Base-by-base conservation (phyloP, 1,140 invertebrate species). In the Papilio machaon region DNA sequence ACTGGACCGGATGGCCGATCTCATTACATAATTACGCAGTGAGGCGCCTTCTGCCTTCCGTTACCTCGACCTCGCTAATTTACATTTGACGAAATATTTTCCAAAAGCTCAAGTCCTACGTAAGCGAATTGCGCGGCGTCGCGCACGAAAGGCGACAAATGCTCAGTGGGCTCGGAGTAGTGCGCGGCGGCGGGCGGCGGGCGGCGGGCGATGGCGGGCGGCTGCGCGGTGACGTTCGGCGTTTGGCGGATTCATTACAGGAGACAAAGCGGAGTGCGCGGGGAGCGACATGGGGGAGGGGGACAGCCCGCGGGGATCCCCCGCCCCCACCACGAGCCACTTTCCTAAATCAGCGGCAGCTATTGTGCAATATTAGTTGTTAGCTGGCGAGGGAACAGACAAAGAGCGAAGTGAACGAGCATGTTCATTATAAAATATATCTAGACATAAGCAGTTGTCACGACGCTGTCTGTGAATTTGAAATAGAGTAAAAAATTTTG, bases 221-320 rank as follows among this genome's bases (percentile, higher is more conserved):
- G 85, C 86, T 91, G 92, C 91, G 92, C 92, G 89, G 85, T 93
- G 89, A 90, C 87, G 90, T 90, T 92, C 91, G 91, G 87, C 88
- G 92, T 94, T 94, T 92, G 92, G 86, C 87, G 92, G 91, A 92
- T 93, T 94, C 92, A 94, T 94, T 93, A 93, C 91, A 89, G 91
- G 91, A 94, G 92, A 94, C 91, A 94, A 93, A 93, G 89, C 82
- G 73, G 74, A 81, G 82, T 54, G 85, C 79, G 80, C 78, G 81
- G 80, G 70, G 54, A n/a, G 75, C 23, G 80, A 67, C 81, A 80
- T n/a, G 80, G 73, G 82, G 81, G 75, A 82, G 46, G 81, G 75
- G 82, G 64, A 47, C 67, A 23, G 64, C 83, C 79, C 84, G 84
- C 83, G 84, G 85, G 86, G 86, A 81, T 82, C 81, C 80, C 82